Conservation (phyloP, 2,113 vertebrate genomes). For the Panurus biarmicus region DNA sequence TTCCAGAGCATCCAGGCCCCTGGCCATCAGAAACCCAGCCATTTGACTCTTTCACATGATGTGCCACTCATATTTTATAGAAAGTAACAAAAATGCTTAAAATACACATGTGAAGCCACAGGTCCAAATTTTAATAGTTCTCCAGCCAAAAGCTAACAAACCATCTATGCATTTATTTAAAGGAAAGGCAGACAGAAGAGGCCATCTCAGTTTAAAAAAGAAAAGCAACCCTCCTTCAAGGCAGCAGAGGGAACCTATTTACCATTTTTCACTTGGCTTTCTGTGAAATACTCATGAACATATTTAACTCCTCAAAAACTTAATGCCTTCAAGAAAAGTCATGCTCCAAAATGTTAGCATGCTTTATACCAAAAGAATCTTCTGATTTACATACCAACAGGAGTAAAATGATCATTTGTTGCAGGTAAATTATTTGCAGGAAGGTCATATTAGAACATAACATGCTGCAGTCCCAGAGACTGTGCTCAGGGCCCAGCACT, state of each 20-base stretch:
- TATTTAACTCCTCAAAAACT: not conserved
- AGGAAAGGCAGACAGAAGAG: not conserved
- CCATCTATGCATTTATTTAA: not conserved
- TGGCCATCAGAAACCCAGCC: not conserved
- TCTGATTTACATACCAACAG: not conserved
- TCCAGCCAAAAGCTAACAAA: not conserved
- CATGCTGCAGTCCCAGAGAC: not conserved
- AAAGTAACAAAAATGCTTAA: not conserved
- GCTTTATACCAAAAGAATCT: not conserved
- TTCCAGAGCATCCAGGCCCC: not conserved
- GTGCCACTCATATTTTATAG: not conserved
- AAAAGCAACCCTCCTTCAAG: not conserved
- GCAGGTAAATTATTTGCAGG: not conserved
- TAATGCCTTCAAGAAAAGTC: not conserved
- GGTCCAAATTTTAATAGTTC: not conserved
- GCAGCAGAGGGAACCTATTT: conserved; percentile 43
- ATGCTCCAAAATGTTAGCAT: not conserved
- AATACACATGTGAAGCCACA: not conserved
- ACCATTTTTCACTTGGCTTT: conserved; percentile 21
- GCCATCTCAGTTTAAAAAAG: not conserved
- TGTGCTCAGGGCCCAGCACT: not conserved
- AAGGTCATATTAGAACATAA: not conserved
- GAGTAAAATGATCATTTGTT: not conserved
- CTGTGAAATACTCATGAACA: not conserved
- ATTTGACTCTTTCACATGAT: not conserved